phyloP scores from a whole-genome alignment of 1,140 invertebrate species.

The Copidosoma floridanum region DNA sequence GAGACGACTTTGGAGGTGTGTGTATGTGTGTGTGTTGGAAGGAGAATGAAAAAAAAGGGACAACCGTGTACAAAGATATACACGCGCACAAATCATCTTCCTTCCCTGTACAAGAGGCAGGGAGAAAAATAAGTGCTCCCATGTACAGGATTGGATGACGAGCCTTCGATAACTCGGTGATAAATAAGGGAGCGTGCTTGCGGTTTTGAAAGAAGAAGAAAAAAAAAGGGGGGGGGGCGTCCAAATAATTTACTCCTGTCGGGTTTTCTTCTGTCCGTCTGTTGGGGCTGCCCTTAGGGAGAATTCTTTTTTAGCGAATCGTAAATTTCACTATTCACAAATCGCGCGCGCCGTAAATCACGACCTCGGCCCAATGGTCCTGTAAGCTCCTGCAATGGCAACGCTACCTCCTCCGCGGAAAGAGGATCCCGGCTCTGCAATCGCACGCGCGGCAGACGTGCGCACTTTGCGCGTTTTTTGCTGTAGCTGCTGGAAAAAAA shows the following conservation, averaged over 20 bases:
- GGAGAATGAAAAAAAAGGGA: not conserved
- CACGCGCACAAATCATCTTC: conserved; percentile 11
- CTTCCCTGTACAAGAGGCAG: not conserved
- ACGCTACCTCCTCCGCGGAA: no score
- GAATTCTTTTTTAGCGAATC: not conserved
- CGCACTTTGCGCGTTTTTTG: not conserved
- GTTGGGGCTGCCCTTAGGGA: not conserved
- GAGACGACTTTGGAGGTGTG: no score
- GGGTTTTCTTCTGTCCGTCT: conserved; percentile 4
- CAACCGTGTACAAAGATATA: not conserved
- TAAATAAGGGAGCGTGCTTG: conserved; percentile 11
- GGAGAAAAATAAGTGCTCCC: not conserved
- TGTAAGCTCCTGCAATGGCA: no score
- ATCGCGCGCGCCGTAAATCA: no score
- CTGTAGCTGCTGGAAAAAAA: not conserved
- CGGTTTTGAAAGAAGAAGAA: not conserved
- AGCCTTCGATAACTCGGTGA: not conserved
- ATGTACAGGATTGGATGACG: not conserved
- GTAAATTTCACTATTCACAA: no score
- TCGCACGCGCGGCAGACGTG: no score
- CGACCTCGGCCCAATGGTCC: no score
- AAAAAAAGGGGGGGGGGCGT: not conserved
- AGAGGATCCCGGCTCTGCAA: no score
- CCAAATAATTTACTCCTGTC: conserved; percentile 10
- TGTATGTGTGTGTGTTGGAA: no score